Conservation (phyloP, 2,113 vertebrate species). For the Oxygymnocypris stewartii region DNA sequence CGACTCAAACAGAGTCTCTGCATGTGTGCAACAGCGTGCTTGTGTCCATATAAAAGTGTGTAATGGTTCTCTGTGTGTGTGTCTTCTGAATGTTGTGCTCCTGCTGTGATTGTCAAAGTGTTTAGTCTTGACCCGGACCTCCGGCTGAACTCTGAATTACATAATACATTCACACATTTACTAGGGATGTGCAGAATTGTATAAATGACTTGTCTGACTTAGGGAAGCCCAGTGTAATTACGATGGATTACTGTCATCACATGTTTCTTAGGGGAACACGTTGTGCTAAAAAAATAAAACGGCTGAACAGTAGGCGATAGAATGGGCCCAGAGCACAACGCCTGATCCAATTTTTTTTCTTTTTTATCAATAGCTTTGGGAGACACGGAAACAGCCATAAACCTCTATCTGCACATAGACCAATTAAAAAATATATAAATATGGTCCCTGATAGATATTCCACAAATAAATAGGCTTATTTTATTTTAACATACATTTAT, state of each 20-base stretch:
- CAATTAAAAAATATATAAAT: not conserved
- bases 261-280: too few relatives aligned
- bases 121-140: not conserved
- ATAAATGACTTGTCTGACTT: not conserved
- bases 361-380: too few relatives aligned
- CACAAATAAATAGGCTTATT: not conserved
- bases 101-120: conserved; percentile 5
- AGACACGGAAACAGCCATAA: not conserved
- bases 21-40: conserved; percentile 38
- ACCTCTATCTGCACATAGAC: not conserved
- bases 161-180: not conserved
- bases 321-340: too few relatives aligned
- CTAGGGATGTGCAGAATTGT: not conserved
- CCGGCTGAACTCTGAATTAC: not conserved
- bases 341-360: too few relatives aligned
- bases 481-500: too few relatives aligned
- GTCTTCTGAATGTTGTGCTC: not conserved
- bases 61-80: conserved; percentile 53
- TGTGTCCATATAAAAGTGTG: not conserved
- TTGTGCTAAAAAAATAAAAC: too few relatives aligned
- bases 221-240: not conserved
- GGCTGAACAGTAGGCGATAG: not conserved
- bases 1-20: not conserved
- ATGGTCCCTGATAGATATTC: not conserved
- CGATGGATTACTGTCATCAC: not conserved